These are phyloP conservation scores for Cyclura pinguis DNA, from an alignment of 2,797 vertebrate species.

Conservation along the genomic window DNA sequence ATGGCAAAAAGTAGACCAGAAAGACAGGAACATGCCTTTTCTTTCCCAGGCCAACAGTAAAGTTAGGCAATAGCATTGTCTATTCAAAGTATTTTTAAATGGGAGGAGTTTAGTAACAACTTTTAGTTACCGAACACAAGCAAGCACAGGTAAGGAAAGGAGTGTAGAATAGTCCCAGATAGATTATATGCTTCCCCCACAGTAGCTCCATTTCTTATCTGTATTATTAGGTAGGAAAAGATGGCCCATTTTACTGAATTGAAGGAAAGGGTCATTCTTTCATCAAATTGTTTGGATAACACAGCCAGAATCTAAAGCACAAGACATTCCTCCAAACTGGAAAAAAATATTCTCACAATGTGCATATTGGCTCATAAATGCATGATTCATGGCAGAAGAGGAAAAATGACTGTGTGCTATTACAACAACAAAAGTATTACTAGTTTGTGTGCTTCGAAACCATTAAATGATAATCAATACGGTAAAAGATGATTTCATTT, in stretches of 20 bases:
- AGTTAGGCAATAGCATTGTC: background rate
- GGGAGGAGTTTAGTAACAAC: background rate
- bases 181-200: too few species aligned
- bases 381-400: background rate
- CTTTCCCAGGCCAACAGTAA: background rate
- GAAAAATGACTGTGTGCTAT: background rate
- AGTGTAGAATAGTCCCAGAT: background rate
- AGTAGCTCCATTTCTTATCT: background rate
- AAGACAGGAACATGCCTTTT: background rate
- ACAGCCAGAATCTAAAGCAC: background rate
- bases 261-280: background rate
- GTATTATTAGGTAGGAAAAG: background rate
- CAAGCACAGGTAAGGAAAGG: background rate
- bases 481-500: background rate
- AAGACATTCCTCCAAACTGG: background rate
- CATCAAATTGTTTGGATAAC: background rate
- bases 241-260: background rate
- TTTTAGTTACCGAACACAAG: background rate
- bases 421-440: background rate
- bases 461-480: background rate
- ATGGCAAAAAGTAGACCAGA: background rate
- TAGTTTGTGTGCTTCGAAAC: background rate
- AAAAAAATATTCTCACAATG: background rate
- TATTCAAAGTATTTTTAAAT: background rate
- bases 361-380: background rate